phyloP scores from a whole-genome alignment of 1,140 invertebrate genomes.

The Thaumatotibia leucotreta region DNA sequence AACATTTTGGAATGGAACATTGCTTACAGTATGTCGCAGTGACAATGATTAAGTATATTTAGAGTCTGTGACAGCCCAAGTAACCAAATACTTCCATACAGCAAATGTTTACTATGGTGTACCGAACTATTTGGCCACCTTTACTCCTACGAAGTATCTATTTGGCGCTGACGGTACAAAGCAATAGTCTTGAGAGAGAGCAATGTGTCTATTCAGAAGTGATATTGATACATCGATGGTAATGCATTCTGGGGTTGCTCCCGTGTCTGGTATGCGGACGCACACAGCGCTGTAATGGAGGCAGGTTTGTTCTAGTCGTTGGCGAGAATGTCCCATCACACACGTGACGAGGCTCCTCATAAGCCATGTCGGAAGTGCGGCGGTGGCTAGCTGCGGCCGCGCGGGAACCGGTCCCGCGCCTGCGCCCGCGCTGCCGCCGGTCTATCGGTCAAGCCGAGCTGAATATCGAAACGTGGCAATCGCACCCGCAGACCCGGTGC shows the following conservation, averaged over 20 bases:
- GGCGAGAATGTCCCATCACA: background rate
- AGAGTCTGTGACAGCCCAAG: too few species aligned
- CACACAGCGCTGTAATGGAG: background rate
- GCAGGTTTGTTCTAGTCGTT: background rate
- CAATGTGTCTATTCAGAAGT: too few species aligned
- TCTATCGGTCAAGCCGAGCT: background rate
- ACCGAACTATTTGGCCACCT: too few species aligned
- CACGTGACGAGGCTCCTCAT: background rate
- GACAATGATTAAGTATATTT: too few species aligned
- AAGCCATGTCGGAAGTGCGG: background rate
- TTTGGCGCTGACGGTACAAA: too few species aligned
- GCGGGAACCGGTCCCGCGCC: background rate
- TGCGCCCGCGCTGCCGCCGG: too few species aligned
- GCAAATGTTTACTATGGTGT: too few species aligned
- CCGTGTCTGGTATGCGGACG: background rate
- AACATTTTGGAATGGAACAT: too few species aligned
- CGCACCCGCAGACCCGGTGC: too few species aligned
- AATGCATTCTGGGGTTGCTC: background rate
- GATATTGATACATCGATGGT: background rate
- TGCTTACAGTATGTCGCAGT: too few species aligned
- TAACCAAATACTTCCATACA: too few species aligned
- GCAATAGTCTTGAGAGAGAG: background rate
- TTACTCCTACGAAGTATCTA: too few species aligned
- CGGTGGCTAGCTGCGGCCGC: background rate
- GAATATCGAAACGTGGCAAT: background rate